Percentiles rank a stretch among this genome's conserved stretches.
These are phyloP conservation scores for Actinemys pallida DNA, from an alignment of 2,113 vertebrate species.

Conservation along the genomic window DNA sequence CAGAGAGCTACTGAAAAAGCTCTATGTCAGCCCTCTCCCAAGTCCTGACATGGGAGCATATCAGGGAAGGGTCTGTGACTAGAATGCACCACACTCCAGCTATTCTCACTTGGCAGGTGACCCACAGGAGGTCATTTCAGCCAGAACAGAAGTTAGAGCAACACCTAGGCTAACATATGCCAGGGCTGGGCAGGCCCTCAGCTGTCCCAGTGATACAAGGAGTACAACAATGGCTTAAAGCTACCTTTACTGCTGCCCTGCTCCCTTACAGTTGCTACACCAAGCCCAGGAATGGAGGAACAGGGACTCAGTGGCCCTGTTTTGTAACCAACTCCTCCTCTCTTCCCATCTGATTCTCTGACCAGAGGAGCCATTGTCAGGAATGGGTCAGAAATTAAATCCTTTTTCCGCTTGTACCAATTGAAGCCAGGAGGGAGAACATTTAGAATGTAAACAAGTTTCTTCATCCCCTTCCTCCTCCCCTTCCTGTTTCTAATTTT, in stretches of 20 bases:
- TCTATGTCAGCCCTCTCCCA: background rate
- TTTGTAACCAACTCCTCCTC: background rate
- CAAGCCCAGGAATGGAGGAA: background rate
- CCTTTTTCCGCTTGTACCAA: background rate
- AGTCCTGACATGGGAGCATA: background rate
- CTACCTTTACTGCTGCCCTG: background rate
- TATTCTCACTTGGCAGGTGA: background rate
- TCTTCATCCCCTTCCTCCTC: background rate
- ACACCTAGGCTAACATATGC: background rate
- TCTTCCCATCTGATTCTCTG: background rate
- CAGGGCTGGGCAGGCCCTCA: background rate
- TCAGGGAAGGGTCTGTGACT: background rate
- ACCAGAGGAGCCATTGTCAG: accelerated
- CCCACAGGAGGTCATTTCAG: background rate
- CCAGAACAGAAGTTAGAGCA: background rate
- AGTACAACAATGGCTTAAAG: background rate
- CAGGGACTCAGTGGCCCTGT: accelerated
- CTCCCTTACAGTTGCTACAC: background rate
- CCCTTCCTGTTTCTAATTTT: background rate
- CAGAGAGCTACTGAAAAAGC: background rate
- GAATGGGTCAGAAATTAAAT: accelerated
- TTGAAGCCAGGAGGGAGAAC: background rate
- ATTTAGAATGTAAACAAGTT: background rate
- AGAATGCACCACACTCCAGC: background rate
- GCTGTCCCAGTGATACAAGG: background rate